These are phyloP conservation scores for Sebastes fasciatus DNA, from an alignment of 2,113 vertebrate genomes.

Conservation along the genomic window DNA sequence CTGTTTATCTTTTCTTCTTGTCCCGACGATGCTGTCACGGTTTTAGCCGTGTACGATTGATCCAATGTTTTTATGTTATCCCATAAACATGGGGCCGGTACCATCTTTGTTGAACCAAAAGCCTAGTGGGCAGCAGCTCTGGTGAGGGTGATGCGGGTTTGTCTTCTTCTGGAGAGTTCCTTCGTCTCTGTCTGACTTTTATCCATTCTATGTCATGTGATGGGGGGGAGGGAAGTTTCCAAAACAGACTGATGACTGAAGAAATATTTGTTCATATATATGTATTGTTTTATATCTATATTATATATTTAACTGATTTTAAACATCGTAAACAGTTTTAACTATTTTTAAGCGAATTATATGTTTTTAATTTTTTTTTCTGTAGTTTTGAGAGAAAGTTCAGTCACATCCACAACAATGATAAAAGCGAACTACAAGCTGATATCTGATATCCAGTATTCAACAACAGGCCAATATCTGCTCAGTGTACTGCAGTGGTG, in stretches of 20 bases:
- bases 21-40: background rate
- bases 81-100: slow-evolving; percentile 46
- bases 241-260: background rate
- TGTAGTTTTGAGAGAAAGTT: background rate
- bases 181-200: background rate
- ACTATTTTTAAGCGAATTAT: background rate
- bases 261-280: background rate
- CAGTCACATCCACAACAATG: background rate
- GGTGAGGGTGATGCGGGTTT: slow-evolving; percentile 44
- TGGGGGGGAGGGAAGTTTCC: background rate
- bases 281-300: background rate
- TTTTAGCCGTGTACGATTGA: slow-evolving; percentile 9
- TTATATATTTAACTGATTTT: background rate
- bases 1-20: background rate
- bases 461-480: background rate
- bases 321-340: background rate
- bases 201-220: background rate
- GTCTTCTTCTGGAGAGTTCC: background rate
- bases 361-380: background rate
- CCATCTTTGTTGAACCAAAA: slow-evolving; percentile 52
- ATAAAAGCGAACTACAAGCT: no score
- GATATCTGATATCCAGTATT: background rate
- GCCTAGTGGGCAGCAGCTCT: slow-evolving; percentile 1
- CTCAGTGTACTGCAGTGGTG: no score
- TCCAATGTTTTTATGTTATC: slow-evolving; percentile 52